Percentiles rank a stretch among this genome's conserved stretches.
These are phyloP conservation scores for Passer montanus DNA, from an alignment of 2,113 vertebrate species.

Conservation along the genomic window DNA sequence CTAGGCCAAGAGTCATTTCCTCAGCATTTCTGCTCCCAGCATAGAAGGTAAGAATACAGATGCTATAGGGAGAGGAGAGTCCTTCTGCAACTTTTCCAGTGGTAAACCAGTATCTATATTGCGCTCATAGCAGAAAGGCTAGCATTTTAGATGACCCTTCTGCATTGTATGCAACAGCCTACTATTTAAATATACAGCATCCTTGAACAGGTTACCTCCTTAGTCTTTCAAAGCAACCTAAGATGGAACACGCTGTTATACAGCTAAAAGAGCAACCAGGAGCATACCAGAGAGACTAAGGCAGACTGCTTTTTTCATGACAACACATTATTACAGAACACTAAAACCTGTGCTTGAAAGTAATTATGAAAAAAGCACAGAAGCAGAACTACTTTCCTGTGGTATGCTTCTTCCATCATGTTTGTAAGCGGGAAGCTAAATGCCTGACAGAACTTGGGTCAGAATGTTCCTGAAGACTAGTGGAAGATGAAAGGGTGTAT, in stretches of 20 bases:
- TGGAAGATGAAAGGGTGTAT: background rate
- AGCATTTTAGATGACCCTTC: background rate
- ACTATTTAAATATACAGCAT: background rate
- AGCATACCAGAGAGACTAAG: background rate
- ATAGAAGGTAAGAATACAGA: background rate
- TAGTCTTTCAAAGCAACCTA: background rate
- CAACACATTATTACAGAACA: background rate
- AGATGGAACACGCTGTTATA: fast-evolving
- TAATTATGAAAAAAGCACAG: background rate
- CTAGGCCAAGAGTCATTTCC: background rate
- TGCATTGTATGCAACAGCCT: background rate
- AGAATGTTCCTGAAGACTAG: background rate
- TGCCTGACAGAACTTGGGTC: background rate
- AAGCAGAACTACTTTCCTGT: background rate
- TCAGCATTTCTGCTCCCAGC: background rate
- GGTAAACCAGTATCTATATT: background rate
- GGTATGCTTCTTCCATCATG: background rate
- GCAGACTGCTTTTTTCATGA: background rate
- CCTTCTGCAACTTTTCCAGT: background rate
- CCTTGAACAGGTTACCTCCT: background rate
- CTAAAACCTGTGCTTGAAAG: background rate
- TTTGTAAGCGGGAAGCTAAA: background rate
- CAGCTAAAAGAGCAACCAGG: background rate
- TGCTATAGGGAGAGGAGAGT: background rate
- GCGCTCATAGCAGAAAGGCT: background rate